phyloP scores from a whole-genome alignment of 2,888 invertebrate genomes.

The Limulus polyphemus region DNA sequence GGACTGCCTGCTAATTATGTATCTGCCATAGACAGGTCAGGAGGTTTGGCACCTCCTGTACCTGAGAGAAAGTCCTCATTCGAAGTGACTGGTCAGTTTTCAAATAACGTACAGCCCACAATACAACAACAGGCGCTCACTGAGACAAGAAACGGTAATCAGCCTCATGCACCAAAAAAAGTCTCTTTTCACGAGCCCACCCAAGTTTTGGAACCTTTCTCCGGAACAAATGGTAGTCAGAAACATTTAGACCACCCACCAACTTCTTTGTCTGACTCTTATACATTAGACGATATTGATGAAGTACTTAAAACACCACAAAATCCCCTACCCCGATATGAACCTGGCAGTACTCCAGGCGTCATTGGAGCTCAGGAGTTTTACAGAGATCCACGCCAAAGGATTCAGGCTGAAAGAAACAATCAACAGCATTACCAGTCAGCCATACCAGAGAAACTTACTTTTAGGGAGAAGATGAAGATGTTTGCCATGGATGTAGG shows the following conservation, averaged over 20 bases:
- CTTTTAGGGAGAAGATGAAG: constrained; percentile 98
- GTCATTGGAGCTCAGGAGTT: constrained; percentile 98
- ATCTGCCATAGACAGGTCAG: constrained; percentile 6
- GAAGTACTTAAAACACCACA: constrained; percentile 26
- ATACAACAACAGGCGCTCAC: constrained; percentile 10
- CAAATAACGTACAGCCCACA: constrained; percentile 3
- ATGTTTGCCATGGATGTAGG: constrained; percentile 97
- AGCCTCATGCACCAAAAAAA: constrained; percentile 29
- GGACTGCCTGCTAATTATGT: constrained; percentile 2
- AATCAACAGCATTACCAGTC: constrained; percentile 33
- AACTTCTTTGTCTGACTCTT: constrained; percentile 27
- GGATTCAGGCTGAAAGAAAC: constrained; percentile 59
- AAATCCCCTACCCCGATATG: constrained; percentile 22
- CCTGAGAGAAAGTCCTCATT: constrained; percentile 82
- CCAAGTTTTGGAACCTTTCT: constrained; percentile 28
- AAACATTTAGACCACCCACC: constrained; percentile 41
- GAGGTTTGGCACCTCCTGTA: constrained; percentile 46
- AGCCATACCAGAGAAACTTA: constrained; percentile 64
- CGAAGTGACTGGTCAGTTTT: constrained; percentile 58
- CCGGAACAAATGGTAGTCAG: constrained; percentile 28
- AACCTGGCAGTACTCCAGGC: constrained; percentile 63
- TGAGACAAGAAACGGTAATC: constrained; percentile 12
- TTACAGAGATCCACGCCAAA: constrained; percentile 83
- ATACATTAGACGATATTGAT: constrained; percentile 29
- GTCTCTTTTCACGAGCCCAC: constrained; percentile 38